Conservation (phyloP, 2,797 vertebrate genomes). For the Acipenser transmontanus region DNA sequence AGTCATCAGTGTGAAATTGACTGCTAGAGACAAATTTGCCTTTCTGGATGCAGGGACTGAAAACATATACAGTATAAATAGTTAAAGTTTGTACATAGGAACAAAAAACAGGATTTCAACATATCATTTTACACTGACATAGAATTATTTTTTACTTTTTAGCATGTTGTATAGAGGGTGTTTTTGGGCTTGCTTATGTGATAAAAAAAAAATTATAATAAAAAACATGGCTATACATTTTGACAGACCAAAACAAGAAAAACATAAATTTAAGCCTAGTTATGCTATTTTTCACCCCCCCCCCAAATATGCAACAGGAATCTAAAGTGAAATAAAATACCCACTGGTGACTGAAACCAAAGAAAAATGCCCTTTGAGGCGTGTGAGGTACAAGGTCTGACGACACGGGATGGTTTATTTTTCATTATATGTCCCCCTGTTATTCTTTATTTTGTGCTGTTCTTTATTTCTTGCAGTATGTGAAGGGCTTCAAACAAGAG, state of each 20-base stretch:
- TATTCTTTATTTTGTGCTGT: no score
- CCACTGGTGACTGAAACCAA: slow-evolving; percentile 6
- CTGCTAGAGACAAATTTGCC: not conserved
- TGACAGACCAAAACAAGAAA: no score
- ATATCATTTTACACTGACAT: slow-evolving; percentile 63
- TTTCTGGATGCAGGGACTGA: slow-evolving; percentile 25
- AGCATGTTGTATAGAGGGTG: slow-evolving; percentile 64
- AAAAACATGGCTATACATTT: no score
- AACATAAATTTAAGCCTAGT: no score
- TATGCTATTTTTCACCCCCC: no score
- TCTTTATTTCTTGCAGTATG: no score
- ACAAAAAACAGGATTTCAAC: slow-evolving; percentile 53
- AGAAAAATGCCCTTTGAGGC: not conserved
- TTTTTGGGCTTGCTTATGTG: slow-evolving; percentile 63
- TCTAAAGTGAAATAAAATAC: not conserved
- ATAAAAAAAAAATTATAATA: slow-evolving; percentile 26
- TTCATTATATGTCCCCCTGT: not conserved
- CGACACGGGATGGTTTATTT: not conserved
- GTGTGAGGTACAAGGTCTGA: not conserved
- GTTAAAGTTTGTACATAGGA: slow-evolving; percentile 40
- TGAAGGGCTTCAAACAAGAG: no score
- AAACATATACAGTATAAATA: slow-evolving; percentile 24
- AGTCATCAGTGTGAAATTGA: not conserved
- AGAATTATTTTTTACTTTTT: slow-evolving; percentile 46
- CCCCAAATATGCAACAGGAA: not conserved